These are phyloP conservation scores for Limnodromus scolopaceus DNA, from an alignment of 2,797 vertebrate genomes.

Conservation along the genomic window DNA sequence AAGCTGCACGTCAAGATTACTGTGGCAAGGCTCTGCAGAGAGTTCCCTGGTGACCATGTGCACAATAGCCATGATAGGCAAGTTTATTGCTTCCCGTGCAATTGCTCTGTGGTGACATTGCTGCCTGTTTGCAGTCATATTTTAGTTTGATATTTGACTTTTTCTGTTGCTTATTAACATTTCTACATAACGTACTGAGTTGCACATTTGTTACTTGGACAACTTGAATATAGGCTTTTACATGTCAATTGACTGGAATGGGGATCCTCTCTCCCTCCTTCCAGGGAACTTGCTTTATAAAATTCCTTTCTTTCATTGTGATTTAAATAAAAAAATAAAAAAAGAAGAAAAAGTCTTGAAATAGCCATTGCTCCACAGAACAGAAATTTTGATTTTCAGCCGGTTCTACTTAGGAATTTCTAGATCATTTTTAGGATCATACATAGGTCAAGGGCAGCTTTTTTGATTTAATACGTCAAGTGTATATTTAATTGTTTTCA, in stretches of 20 bases:
- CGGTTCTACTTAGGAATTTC: neutral
- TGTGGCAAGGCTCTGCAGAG: neutral
- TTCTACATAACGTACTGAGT: neutral
- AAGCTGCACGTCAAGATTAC: neutral
- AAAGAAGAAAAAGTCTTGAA: accelerated
- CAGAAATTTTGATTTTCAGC: neutral
- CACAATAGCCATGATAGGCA: neutral
- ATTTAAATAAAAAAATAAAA: neutral
- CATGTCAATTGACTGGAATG: neutral
- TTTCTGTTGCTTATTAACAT: neutral
- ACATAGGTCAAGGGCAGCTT: neutral
- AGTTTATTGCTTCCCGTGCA: neutral
- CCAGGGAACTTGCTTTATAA: neutral
- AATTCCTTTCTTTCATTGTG: neutral
- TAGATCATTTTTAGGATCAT: constrained; percentile 8
- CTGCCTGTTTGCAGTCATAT: neutral
- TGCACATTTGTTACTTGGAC: neutral
- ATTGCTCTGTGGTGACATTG: neutral
- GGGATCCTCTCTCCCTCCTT: neutral
- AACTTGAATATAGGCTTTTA: neutral
- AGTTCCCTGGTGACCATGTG: neutral
- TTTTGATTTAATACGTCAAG: neutral
- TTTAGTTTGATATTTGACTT: neutral
- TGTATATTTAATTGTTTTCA: neutral
- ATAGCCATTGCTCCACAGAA: neutral